A percentile compares a stretch with the other conserved stretches of the same genome.
Conservation (phyloP, 2,888 invertebrate species). For the Dysmachus trigonus region DNA sequence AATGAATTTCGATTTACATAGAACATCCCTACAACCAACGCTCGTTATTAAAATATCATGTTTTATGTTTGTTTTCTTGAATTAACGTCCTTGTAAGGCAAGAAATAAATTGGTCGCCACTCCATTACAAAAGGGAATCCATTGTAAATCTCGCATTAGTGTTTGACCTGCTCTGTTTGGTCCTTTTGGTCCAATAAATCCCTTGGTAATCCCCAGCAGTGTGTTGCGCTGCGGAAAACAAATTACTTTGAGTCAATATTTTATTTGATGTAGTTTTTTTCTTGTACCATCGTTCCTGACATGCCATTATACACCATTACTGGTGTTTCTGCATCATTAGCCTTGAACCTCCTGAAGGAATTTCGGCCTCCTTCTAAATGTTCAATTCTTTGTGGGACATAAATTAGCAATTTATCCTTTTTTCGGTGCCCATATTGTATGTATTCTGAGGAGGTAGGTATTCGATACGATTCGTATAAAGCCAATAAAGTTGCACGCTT, state of each 20-base stretch:
- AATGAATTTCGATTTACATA: neutral
- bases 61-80: neutral
- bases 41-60: neutral
- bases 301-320: neutral
- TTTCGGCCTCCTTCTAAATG: neutral
- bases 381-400: neutral
- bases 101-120: neutral
- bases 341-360: neutral
- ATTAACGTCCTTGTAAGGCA: neutral
- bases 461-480: neutral
- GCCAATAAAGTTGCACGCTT: neutral
- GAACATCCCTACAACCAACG: neutral
- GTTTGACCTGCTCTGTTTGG: neutral
- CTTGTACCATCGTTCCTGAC: neutral
- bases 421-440: neutral
- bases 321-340: neutral
- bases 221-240: neutral
- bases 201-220: neutral
- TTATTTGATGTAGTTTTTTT: neutral
- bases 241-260: neutral
- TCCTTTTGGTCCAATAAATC: neutral
- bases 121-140: neutral
- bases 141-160: neutral
- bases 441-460: neutral
- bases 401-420: neutral